Evolutionary conservation across 2,113 vertebrate genomes (phyloP).

Genomic region (Engystomops pustulosus): DNA sequence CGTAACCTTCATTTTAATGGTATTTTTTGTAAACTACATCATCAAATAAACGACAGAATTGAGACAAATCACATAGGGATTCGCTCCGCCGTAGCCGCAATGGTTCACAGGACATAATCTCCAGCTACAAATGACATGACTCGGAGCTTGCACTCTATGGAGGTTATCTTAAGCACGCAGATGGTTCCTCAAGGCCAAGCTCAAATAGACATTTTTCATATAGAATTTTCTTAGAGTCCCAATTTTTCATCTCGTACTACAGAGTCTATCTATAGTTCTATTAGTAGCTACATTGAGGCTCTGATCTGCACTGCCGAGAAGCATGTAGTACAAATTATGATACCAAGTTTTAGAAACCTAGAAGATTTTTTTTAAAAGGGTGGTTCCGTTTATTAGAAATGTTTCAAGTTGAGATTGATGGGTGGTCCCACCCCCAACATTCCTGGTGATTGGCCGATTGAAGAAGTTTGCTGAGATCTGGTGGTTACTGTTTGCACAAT

Average conservation of each 20-base stretch:
- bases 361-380: too few species aligned
- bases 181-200: background rate
- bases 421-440: too few species aligned
- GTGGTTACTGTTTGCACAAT: too few species aligned
- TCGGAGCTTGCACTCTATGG: conserved; percentile 12
- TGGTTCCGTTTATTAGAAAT: too few species aligned
- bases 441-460: too few species aligned
- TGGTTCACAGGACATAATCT: conserved; percentile 17
- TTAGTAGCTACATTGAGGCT: background rate
- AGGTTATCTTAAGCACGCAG: conserved; percentile 18
- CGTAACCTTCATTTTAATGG: conserved; percentile 40
- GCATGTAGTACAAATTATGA: background rate
- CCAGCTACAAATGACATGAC: conserved; percentile 17
- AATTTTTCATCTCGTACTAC: too few species aligned
- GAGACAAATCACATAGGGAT: background rate
- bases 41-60: conserved; percentile 11
- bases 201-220: background rate
- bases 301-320: background rate
- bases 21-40: background rate
- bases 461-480: too few species aligned
- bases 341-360: too few species aligned
- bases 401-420: too few species aligned
- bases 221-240: too few species aligned
- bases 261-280: background rate
- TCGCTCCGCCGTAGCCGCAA: background rate